Evolutionary conservation across 2,797 vertebrate species (phyloP).

Genomic region (Prionace glauca): DNA sequence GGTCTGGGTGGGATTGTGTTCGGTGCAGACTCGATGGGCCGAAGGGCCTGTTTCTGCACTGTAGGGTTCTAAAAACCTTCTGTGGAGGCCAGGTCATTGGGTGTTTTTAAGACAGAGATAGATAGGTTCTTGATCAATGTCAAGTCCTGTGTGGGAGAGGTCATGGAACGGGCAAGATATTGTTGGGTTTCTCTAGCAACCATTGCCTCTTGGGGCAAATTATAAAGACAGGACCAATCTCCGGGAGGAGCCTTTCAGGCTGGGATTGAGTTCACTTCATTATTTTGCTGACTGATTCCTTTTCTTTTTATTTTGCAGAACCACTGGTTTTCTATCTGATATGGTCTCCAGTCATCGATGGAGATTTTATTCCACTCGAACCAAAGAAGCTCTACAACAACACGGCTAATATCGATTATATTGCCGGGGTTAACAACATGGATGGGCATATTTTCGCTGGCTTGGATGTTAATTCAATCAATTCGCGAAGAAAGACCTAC

Average conservation of each 20-base stretch:
- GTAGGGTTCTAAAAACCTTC: too few species aligned
- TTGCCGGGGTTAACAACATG: conserved; percentile 79
- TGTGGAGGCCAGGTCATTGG: too few species aligned
- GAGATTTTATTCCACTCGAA: conserved; percentile 76
- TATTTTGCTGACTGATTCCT: background rate
- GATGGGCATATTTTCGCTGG: conserved; percentile 77
- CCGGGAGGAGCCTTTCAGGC: background rate
- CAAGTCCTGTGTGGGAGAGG: background rate
- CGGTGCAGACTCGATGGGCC: too few species aligned
- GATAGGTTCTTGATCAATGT: too few species aligned
- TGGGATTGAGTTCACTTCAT: background rate
- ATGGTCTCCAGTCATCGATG: conserved; percentile 71
- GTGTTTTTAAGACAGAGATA: too few species aligned
- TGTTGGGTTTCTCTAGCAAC: background rate
- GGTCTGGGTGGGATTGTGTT: too few species aligned
- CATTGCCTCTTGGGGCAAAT: background rate
- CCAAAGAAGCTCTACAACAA: conserved; percentile 74
- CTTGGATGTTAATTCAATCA: conserved; percentile 68
- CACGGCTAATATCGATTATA: conserved; percentile 72
- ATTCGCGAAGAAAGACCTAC: conserved; percentile 53
- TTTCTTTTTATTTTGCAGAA: conserved; percentile 50
- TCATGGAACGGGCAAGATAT: background rate
- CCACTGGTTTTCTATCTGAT: conserved; percentile 63
- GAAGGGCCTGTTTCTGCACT: too few species aligned
- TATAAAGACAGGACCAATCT: too few species aligned